Base-by-base conservation (phyloP, 2,113 vertebrate species). In the Bambusicola thoracicus region DNA sequence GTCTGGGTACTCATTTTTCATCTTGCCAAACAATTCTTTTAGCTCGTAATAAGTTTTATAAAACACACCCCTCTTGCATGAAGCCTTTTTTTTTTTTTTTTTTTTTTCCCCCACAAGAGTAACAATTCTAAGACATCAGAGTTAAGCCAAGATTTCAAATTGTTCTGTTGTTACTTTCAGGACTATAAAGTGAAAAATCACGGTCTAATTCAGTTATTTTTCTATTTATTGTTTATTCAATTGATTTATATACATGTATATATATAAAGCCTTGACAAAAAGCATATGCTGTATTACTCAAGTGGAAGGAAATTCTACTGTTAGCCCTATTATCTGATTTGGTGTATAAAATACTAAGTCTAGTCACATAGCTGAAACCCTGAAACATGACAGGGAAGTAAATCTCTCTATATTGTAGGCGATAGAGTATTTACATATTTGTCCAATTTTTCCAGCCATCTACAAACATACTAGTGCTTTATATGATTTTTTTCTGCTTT, bases 11-110 rank as follows among this genome's bases (percentile, higher is more conserved):
- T 61, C 46, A 78, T 96, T 92, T 94, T 75, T 94, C 61, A 91
- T 94, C 81, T 93, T 85, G 51, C 32, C 61, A 75, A 92, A 78
- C 59, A 85, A 63, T 70, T 83, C 27, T 85, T 93, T 65, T 67
- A 73, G 32, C 34, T 92, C 13, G 13, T 40, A 91, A 70, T 4
- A 74, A 62, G 25, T 76, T 90, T 73, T 73, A 55, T 73, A 19
- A 56, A 85, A 93, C 84, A 24, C 5, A 48, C 2, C 1, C 6
- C 46, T 79, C 44, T 77, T 81, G 17, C 0, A 0, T 24, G 41
- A 85, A 80, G 32, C 7, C 30, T 77, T 53, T 34, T 18, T 56
- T 56, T 89, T 80, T 30, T 58, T 21, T 22, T 59, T 34, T 34
- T 7, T 38, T 25, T 38, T 25, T 62, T 89, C 27, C 46, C 73